Evolutionary conservation across 2,888 invertebrate genomes (phyloP), one percentile per base, ranked within the genome.

Genomic region (Leuctra nigra): DNA sequence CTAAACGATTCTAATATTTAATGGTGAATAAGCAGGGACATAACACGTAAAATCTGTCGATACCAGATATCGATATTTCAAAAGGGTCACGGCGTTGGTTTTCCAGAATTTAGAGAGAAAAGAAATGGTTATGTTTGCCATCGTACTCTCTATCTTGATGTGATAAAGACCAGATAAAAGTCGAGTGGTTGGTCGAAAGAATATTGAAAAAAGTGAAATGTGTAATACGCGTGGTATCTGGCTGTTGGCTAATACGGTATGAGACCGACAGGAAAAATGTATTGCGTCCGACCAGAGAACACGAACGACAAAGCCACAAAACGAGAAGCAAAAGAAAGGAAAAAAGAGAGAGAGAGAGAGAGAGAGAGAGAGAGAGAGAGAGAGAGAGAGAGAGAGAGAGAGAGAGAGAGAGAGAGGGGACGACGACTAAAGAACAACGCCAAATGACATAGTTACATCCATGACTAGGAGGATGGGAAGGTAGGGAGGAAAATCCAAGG

Each of bases 161-260:
- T 50, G 50, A 35, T 33, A 22, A 50, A 35, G 33, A 50, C 33
- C 16, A 50, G 50, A 44, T 44, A 44, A 13, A 44, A 44, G 44
- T 44, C 44, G 44, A 44, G 44, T 44, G 44, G 44, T 16, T 20
- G 33, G 11, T 18, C 2, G 22, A 33, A 20, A 50, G 50, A 50
- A 50, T 50, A 50, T 50, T 50, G 50, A 35, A 33, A 33, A 33
- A 50, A 47, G 23, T 50, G 33, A 33, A 33, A 35, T 50, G 50
- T 50, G 50, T 50, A 50, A 50, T 33, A 16, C 50, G n/a, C n/a
- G n/a, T n/a, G 50, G 50, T 50, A 33, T 29, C 18, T 35, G 35
- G 50, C 33, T 35, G 16, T 35, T 33, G 47, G 50, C 50, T 50
- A 50, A 50, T 50, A 35, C 35, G 20, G 35, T 50, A 16, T 41